phyloP scores from a whole-genome alignment of 1,140 invertebrate genomes.

The Adoxophyes honmai region DNA sequence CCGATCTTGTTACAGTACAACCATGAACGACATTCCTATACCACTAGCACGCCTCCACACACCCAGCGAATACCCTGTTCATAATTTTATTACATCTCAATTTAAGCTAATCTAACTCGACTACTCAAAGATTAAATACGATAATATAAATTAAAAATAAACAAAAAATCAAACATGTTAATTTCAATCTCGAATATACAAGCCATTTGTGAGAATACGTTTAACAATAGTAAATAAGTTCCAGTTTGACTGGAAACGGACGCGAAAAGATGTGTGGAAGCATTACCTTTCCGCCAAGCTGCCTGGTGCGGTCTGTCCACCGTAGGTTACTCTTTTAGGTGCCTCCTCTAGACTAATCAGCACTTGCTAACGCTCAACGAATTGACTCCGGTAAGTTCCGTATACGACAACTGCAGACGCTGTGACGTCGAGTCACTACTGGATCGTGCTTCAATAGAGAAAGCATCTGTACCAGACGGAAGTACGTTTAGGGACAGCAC shows the following conservation, averaged over 20 bases:
- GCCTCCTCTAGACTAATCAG: not conserved
- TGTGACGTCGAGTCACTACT: too few relatives aligned
- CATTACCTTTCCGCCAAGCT: too few relatives aligned
- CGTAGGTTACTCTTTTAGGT: not conserved
- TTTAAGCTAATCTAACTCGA: slow-evolving; percentile 10
- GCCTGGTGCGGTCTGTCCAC: too few relatives aligned
- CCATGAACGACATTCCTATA: not conserved
- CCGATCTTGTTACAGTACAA: not conserved
- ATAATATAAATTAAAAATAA: slow-evolving; percentile 12
- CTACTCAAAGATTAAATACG: slow-evolving; percentile 12
- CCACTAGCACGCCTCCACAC: not conserved
- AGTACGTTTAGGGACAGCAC: too few relatives aligned
- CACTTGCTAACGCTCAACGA: slow-evolving; percentile 6
- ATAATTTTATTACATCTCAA: slow-evolving; percentile 14
- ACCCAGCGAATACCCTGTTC: slow-evolving; percentile 11
- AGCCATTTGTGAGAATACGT: slow-evolving; percentile 1
- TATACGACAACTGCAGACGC: too few relatives aligned
- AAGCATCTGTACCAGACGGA: too few relatives aligned
- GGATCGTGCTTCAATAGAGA: too few relatives aligned
- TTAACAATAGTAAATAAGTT: slow-evolving; percentile 1
- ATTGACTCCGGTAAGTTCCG: too few relatives aligned
- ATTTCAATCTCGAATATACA: slow-evolving; percentile 16
- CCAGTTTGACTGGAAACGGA: not conserved
- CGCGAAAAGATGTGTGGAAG: not conserved
- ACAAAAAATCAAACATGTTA: slow-evolving; percentile 2